Percentiles rank a stretch among this genome's conserved stretches.
phyloP scores from a whole-genome alignment of 2,888 invertebrate species.

The Drosophila lacicola region DNA sequence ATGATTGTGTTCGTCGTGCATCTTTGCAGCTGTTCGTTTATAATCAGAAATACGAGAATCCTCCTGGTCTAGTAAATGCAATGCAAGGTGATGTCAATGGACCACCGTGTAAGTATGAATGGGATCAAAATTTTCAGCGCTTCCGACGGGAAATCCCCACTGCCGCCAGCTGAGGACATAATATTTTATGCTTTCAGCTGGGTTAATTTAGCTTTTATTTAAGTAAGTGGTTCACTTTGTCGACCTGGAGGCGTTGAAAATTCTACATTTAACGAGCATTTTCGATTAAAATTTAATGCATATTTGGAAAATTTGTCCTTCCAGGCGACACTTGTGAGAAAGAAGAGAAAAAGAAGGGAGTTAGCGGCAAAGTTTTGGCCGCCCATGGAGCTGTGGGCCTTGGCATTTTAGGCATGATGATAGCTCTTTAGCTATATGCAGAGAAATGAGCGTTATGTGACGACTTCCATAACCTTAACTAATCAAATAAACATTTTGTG shows the following conservation, averaged over 20 bases:
- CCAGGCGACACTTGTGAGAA: constrained; percentile 34
- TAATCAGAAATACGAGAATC: constrained; percentile 69
- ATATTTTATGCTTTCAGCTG: constrained; percentile 13
- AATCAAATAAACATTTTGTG: constrained; percentile 1
- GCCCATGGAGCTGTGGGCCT: constrained; percentile 4
- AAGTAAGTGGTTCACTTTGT: constrained; percentile 15
- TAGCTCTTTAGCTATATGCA: background rate
- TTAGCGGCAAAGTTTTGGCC: constrained; percentile 10
- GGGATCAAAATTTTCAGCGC: constrained; percentile 40
- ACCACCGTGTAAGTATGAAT: constrained; percentile 40
- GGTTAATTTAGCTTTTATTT: background rate
- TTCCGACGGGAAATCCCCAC: constrained; percentile 20
- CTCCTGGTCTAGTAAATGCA: constrained; percentile 57
- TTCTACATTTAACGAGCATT: constrained; percentile 7
- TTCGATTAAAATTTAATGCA: background rate
- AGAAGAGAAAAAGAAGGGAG: background rate
- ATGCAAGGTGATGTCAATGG: constrained; percentile 42
- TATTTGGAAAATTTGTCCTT: constrained; percentile 36
- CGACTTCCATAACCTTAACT: background rate
- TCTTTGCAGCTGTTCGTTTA: constrained; percentile 16
- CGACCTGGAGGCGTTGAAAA: constrained; percentile 59
- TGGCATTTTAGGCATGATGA: constrained; percentile 4
- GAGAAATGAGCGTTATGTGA: background rate
- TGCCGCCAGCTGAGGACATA: constrained; percentile 8
- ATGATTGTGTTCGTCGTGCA: background rate